Evolutionary conservation across 2,113 vertebrate species (phyloP).

Genomic region (Panthera tigris): DNA sequence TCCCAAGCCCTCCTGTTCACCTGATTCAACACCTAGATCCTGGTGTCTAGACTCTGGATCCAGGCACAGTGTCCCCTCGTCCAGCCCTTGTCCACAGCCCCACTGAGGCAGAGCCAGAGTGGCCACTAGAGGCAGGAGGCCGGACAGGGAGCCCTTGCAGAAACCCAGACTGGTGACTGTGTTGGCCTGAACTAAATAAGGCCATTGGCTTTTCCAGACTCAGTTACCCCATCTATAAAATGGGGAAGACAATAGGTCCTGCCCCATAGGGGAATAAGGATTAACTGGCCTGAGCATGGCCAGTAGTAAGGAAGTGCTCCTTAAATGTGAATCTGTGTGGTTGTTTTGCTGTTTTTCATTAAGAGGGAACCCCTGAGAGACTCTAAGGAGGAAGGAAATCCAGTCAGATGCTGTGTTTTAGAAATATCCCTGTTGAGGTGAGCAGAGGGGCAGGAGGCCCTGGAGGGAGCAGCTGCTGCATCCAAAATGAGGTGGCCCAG

Average conservation of each 20-base stretch:
- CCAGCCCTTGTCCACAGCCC: not conserved
- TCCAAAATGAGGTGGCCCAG: not conserved
- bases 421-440: not conserved
- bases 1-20: not conserved
- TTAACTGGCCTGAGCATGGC: not conserved
- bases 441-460: not conserved
- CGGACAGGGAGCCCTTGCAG: not conserved
- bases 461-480: not conserved
- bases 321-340: not conserved
- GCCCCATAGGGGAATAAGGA: not conserved
- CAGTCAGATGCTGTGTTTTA: not conserved
- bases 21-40: not conserved
- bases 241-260: not conserved
- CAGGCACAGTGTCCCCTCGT: no score
- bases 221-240: not conserved
- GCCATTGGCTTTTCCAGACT: not conserved
- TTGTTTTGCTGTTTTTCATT: not conserved
- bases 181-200: not conserved
- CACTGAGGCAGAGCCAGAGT: not conserved
- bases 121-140: not conserved
- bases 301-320: not conserved
- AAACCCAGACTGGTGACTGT: not conserved
- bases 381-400: not conserved
- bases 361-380: not conserved
- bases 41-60: not conserved